These are phyloP conservation scores for Pollimyrus isidori DNA, from an alignment of 2,113 vertebrate genomes.

Conservation along the genomic window DNA sequence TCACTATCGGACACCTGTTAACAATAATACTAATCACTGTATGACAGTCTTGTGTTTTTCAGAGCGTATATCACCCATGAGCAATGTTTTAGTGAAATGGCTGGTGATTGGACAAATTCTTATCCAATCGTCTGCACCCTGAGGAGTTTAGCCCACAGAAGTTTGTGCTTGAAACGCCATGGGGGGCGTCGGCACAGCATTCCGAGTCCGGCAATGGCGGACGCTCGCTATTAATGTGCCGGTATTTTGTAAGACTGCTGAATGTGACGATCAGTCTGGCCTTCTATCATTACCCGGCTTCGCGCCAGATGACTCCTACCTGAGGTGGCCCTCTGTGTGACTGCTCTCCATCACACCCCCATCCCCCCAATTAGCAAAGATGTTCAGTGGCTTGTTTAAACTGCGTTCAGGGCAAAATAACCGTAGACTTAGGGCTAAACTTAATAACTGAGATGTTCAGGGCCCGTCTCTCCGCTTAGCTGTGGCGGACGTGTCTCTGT, in stretches of 20 bases:
- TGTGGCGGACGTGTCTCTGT: not conserved
- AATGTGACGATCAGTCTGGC: not conserved
- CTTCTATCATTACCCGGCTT: not conserved
- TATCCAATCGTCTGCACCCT: not conserved
- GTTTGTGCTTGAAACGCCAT: not conserved
- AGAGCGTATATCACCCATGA: not conserved
- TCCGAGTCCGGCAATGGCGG: not conserved
- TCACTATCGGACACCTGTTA: not conserved
- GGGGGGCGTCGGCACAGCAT: no score
- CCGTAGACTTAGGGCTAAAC: not conserved
- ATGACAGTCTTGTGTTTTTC: not conserved
- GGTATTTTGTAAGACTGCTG: not conserved
- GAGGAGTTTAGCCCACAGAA: not conserved
- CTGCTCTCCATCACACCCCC: not conserved
- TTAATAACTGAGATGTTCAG: not conserved
- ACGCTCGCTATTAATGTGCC: not conserved
- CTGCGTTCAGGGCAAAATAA: not conserved
- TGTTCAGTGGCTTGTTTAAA: not conserved
- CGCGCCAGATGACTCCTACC: not conserved
- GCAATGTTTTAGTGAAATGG: not conserved
- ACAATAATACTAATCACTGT: not conserved
- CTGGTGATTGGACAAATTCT: not conserved
- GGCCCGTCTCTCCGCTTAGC: not conserved
- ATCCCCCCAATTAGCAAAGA: not conserved
- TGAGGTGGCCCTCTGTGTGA: not conserved